Evolutionary conservation across 2,888 invertebrate genomes (phyloP), one percentile per base, ranked within the genome.

Genomic region (Hydrotaea diabolus): DNA sequence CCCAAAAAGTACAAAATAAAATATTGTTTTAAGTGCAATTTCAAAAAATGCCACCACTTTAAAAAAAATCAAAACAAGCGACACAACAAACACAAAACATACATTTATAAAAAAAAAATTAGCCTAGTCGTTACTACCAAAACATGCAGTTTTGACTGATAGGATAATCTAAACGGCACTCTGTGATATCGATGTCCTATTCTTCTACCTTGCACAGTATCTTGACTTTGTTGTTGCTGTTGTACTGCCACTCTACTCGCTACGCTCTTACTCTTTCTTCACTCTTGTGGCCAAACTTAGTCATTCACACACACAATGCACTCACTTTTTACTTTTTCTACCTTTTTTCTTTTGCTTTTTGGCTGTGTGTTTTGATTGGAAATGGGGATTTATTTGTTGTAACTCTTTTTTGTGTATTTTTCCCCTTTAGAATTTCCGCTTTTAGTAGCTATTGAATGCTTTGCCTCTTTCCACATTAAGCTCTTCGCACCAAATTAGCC

Each of bases 401-500:
- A 66, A 64, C 74, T 59, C 57, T 74, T 74, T 43, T 69, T 11
- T 26, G 23, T 39, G 73, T 81, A 83, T 78, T 71, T 77, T 71
- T 62, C 78, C 46, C 17, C 46, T 64, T 46, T 77, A 80, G 74
- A 82, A 69, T 85, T 79, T 85, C 81, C 85, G 73, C 76, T 85
- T 85, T 74, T 82, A 73, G 78, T n/a, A n/a, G 43, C 43, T 78
- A 66, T 75, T 78, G 74, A 46, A 71, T 80, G 59, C 74, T 74
- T 81, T 43, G 36, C 80, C 31, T 85, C 81, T 79, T 79, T 76
- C 84, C 81, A 85, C 84, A 76, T 78, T n/a, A n/a, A 84, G 80
- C 78, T 62, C 46, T 66, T 69, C 81, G 62, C 62, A 85, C 85
- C 71, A 80, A 85, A 80, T 85, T 85, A 86, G 82, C 82, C 78